A percentile compares a stretch with the other conserved stretches of the same genome.
These are phyloP conservation scores for Plemyria rubiginata DNA, from an alignment of 2,888 invertebrate species.

Conservation along the genomic window DNA sequence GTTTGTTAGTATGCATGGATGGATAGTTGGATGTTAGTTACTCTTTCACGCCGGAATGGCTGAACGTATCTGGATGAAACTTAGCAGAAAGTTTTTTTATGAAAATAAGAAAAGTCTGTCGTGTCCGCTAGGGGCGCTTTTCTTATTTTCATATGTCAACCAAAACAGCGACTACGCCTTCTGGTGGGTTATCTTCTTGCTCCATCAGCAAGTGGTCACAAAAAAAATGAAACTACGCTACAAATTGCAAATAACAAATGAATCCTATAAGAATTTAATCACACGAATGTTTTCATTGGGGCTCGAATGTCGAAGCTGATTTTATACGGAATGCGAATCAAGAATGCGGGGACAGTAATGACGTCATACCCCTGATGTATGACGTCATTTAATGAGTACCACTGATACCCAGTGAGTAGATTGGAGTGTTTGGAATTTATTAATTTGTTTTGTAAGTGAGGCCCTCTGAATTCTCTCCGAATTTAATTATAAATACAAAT, in stretches of 20 bases:
- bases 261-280: slow-evolving; percentile 40
- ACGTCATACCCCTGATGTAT: slow-evolving; percentile 25
- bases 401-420: slow-evolving; percentile 1
- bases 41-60: no score
- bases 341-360: slow-evolving; percentile 55
- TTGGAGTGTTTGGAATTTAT: slow-evolving; percentile 33
- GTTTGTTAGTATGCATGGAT: no score
- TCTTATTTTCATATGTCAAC: no score
- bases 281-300: slow-evolving; percentile 39
- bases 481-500: not conserved
- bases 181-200: no score
- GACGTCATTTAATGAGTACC: slow-evolving; percentile 25
- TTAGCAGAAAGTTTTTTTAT: no score
- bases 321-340: slow-evolving; percentile 49
- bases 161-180: no score
- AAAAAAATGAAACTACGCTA: no score
- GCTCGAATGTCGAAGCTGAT: slow-evolving; percentile 45
- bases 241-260: slow-evolving; percentile 32
- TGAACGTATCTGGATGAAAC: no score
- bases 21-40: no score
- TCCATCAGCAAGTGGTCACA: no score
- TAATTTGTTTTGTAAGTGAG: slow-evolving; percentile 5
- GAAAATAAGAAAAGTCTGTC: no score
- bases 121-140: no score
- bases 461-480: not conserved